Conservation (phyloP, 2,888 invertebrate genomes). For the Ochropleura leucogaster region DNA sequence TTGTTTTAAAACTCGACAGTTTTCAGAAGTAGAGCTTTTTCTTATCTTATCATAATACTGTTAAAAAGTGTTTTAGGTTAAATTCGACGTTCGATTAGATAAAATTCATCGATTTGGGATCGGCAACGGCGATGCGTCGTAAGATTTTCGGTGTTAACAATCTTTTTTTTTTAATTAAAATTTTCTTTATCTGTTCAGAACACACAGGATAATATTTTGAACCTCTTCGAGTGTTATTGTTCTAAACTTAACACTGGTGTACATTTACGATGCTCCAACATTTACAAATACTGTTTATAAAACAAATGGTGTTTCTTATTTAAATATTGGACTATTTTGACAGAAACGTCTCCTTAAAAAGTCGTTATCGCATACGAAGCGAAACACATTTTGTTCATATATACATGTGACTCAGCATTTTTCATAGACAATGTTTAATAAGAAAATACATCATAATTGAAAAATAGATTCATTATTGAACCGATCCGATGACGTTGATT, state of each 20-base stretch:
- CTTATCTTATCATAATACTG: constrained; percentile 43
- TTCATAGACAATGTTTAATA: no score
- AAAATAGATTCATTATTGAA: not conserved
- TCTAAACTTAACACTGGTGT: constrained; percentile 11
- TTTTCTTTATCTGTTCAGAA: not conserved
- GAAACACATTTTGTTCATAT: no score
- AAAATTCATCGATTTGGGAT: constrained; percentile 52
- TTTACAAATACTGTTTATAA: constrained; percentile 19
- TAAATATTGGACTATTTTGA: constrained; percentile 16
- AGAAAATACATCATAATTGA: no score
- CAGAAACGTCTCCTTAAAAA: not conserved
- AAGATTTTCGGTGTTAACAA: not conserved
- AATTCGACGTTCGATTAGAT: constrained; percentile 38
- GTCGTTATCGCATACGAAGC: no score
- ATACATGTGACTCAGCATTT: no score
- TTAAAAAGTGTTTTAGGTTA: not conserved
- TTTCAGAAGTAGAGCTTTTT: constrained; percentile 17
- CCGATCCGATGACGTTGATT: no score
- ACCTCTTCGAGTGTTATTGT: not conserved
- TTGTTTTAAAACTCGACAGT: constrained; percentile 18
- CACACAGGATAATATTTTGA: not conserved
- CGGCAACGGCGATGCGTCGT: not conserved
- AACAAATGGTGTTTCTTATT: constrained; percentile 28
- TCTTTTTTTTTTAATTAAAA: not conserved
- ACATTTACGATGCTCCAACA: constrained; percentile 7